These are phyloP conservation scores for Elmis aenea DNA, from an alignment of 2,888 invertebrate genomes.

Conservation along the genomic window DNA sequence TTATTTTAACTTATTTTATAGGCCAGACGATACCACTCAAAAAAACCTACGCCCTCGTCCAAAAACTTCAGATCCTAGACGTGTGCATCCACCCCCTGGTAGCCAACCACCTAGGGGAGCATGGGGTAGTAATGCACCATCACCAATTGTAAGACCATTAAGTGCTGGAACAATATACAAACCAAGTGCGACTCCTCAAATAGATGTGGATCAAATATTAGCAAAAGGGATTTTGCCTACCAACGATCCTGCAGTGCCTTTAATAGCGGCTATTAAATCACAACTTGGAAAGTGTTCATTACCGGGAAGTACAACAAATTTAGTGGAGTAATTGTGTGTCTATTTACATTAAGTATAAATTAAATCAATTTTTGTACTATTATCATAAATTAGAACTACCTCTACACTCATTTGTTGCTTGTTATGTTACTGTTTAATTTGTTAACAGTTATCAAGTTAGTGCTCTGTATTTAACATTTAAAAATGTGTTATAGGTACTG, in stretches of 20 bases:
- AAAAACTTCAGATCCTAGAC: constrained; percentile 40
- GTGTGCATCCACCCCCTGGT: constrained; percentile 35
- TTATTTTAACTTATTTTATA: constrained; percentile 2
- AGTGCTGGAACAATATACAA: constrained; percentile 62
- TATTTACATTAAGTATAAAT: too few species aligned
- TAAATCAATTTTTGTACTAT: too few species aligned
- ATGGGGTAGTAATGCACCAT: constrained; percentile 51
- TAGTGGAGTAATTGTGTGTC: constrained; percentile 26
- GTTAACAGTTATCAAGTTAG: constrained; percentile 6
- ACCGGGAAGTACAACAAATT: constrained; percentile 42
- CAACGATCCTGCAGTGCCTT: constrained; percentile 72
- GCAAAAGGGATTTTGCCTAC: constrained; percentile 55
- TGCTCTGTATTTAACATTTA: too few species aligned
- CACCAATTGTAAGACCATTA: constrained; percentile 53
- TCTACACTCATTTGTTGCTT: too few species aligned
- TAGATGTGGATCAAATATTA: constrained; percentile 52
- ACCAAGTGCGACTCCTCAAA: constrained; percentile 47
- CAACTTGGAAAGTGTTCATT: constrained; percentile 52
- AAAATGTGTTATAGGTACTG: too few species aligned
- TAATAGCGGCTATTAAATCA: constrained; percentile 79
- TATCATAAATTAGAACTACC: too few species aligned
- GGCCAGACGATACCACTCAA: constrained; percentile 8
- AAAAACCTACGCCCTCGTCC: constrained; percentile 31
- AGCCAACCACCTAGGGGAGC: constrained; percentile 46
- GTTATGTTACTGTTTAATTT: too few species aligned